Evolutionary conservation across 2,113 vertebrate genomes (phyloP).

Genomic region (Sorex araneus): DNA sequence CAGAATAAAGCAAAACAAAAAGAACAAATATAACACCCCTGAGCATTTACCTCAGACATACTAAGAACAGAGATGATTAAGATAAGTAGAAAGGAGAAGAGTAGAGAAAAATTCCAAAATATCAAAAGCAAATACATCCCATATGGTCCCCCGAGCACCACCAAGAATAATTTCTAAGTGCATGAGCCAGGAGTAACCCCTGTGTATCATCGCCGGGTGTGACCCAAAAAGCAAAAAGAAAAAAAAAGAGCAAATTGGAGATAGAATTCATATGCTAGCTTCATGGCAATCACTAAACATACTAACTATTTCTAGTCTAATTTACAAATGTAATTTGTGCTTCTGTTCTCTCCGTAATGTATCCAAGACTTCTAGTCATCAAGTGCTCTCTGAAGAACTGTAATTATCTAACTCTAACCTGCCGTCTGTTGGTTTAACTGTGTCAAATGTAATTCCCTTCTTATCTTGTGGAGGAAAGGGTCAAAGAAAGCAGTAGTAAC

Average conservation of each 20-base stretch:
- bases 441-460: not conserved
- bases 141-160: too few relatives aligned
- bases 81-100: not conserved
- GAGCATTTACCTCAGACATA: not conserved
- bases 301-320: not conserved
- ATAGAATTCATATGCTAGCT: not conserved
- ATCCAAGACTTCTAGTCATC: not conserved
- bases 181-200: too few relatives aligned
- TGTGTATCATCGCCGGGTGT: too few relatives aligned
- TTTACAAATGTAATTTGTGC: not conserved
- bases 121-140: slow-evolving; percentile 16
- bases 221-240: too few relatives aligned
- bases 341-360: slow-evolving; percentile 18
- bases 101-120: not conserved
- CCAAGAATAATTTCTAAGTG: too few relatives aligned
- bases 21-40: not conserved
- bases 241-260: too few relatives aligned
- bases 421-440: not conserved
- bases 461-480: not conserved
- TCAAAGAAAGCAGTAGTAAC: not conserved
- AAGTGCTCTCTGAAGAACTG: not conserved
- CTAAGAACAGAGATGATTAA: slow-evolving; percentile 12
- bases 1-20: too few relatives aligned
- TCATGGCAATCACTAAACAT: not conserved
- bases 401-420: not conserved